phyloP scores from a whole-genome alignment of 2,888 invertebrate genomes.

The Dolomedes plantarius region DNA sequence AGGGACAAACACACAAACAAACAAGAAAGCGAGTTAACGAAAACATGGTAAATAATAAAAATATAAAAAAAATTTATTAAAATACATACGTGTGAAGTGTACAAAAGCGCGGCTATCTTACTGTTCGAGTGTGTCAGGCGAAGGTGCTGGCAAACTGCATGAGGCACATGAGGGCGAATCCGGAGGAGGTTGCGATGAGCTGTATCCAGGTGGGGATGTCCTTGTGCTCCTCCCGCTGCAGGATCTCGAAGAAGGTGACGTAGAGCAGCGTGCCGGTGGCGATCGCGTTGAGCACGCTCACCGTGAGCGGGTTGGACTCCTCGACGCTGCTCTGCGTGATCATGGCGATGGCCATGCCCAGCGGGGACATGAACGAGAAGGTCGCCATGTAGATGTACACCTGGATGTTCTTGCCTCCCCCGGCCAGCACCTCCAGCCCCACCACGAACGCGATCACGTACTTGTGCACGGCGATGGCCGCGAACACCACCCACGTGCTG shows the following conservation, averaged over 20 bases:
- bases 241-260: constrained; percentile 73
- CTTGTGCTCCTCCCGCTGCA: constrained; percentile 67
- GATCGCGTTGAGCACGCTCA: constrained; percentile 70
- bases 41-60: too few species aligned
- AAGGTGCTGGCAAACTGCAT: constrained; percentile 56
- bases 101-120: too few species aligned
- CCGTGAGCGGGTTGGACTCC: constrained; percentile 39
- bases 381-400: constrained; percentile 80
- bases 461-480: constrained; percentile 89
- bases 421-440: constrained; percentile 87
- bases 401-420: constrained; percentile 76
- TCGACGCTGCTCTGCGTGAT: constrained; percentile 61
- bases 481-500: constrained; percentile 88
- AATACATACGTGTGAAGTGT: too few species aligned
- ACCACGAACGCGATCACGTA: constrained; percentile 92
- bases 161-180: constrained; percentile 44
- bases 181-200: constrained; percentile 37
- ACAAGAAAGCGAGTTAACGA: too few species aligned
- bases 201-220: constrained; percentile 56
- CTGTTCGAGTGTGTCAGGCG: background rate
- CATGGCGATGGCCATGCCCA: constrained; percentile 79
- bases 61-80: too few species aligned
- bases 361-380: constrained; percentile 87
- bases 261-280: constrained; percentile 72
- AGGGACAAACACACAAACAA: too few species aligned